Evolutionary conservation across 37 sponge, comb jelly and placozoan species (phyloP).

Genomic region (Petrosia ficiformis): DNA sequence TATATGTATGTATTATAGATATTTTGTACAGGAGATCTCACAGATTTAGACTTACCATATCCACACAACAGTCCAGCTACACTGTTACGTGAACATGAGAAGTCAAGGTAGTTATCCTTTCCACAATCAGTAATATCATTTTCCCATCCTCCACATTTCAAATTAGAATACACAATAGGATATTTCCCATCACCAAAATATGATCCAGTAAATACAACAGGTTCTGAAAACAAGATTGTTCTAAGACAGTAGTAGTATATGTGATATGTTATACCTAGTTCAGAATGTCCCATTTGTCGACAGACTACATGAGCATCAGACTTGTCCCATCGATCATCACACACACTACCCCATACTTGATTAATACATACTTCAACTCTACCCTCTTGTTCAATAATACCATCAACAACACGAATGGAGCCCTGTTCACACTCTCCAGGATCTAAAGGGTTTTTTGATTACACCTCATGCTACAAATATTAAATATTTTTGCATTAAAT

Average conservation of each 20-base stretch:
- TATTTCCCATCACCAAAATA: constrained; percentile 16
- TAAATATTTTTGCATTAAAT: too few species aligned
- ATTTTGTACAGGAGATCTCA: too few species aligned
- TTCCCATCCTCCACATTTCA: constrained; percentile 19
- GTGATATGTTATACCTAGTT: neutral
- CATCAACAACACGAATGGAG: neutral
- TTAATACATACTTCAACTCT: constrained; percentile 4
- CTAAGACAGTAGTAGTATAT: neutral
- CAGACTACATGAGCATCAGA: constrained; percentile 6
- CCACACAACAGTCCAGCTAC: constrained; percentile 19
- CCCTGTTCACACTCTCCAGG: too few species aligned
- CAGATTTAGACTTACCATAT: neutral
- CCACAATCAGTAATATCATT: neutral
- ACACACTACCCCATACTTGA: constrained; percentile 4
- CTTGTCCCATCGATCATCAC: neutral
- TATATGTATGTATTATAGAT: too few species aligned
- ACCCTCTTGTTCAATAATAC: neutral
- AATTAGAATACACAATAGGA: constrained; percentile 9
- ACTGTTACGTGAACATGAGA: neutral
- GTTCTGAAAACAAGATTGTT: neutral
- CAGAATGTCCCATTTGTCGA: neutral
- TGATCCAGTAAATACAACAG: neutral
- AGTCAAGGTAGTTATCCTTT: neutral
- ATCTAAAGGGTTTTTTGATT: too few species aligned
- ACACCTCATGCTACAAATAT: too few species aligned